A percentile compares a stretch with the other conserved stretches of the same genome.
These are phyloP conservation scores for Cremastobaeus sp. DNA, from an alignment of 2,888 invertebrate genomes.

Conservation along the genomic window DNA sequence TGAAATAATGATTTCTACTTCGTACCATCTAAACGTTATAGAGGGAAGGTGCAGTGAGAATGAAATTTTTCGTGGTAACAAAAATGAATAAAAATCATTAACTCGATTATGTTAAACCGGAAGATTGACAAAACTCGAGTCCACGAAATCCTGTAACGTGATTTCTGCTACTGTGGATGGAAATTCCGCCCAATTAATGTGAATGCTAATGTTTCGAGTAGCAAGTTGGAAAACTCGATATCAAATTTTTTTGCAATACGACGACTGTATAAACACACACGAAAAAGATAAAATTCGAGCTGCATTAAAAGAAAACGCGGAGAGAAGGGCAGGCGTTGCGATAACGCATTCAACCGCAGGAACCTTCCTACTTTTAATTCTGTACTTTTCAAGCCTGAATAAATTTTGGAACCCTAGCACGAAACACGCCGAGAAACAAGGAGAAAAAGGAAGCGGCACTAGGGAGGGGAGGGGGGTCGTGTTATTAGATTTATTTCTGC, in stretches of 20 bases:
- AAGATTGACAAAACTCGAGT: slow-evolving; percentile 3
- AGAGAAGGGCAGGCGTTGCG: slow-evolving; percentile 58
- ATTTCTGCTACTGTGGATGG: slow-evolving; percentile 12
- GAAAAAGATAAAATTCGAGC: slow-evolving; percentile 55
- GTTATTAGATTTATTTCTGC: slow-evolving; percentile 72
- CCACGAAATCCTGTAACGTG: slow-evolving; percentile 29
- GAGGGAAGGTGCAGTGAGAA: too few relatives aligned
- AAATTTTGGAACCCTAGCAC: slow-evolving; percentile 62
- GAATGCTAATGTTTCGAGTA: slow-evolving; percentile 42
- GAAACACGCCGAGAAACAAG: slow-evolving; percentile 60
- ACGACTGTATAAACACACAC: slow-evolving; percentile 48
- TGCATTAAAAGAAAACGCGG: slow-evolving; percentile 52
- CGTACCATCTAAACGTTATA: too few relatives aligned
- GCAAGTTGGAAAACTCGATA: slow-evolving; percentile 41
- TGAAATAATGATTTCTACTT: too few relatives aligned
- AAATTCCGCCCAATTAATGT: slow-evolving; percentile 39
- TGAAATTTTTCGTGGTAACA: too few relatives aligned
- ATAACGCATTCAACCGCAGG: slow-evolving; percentile 68
- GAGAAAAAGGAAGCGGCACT: slow-evolving; percentile 30
- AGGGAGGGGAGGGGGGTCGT: slow-evolving; percentile 45
- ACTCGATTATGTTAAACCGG: slow-evolving; percentile 3
- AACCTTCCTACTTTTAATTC: slow-evolving; percentile 69
- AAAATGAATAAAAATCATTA: background rate
- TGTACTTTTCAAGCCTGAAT: slow-evolving; percentile 65
- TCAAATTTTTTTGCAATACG: slow-evolving; percentile 36